Conservation (phyloP, 2,888 invertebrate genomes). For the Polydrusus pterygomalis region DNA sequence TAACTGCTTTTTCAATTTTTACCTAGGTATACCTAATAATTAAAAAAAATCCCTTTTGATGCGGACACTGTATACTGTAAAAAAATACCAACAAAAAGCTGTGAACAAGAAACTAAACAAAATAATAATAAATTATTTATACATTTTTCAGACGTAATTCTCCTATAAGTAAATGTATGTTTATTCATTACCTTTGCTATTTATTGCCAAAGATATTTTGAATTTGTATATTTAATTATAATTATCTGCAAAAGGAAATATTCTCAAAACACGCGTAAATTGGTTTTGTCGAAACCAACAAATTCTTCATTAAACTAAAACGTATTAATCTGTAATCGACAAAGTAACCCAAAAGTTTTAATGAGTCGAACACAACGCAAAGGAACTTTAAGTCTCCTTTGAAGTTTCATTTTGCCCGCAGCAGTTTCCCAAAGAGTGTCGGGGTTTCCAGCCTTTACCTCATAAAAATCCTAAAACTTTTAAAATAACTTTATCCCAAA, state of each 20-base stretch:
- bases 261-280: slow-evolving; percentile 7
- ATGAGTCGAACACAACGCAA: slow-evolving; percentile 39
- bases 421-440: slow-evolving; percentile 37
- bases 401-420: slow-evolving; percentile 37
- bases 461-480: slow-evolving; percentile 41
- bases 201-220: too few relatives aligned
- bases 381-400: slow-evolving; percentile 30
- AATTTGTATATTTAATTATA: background rate
- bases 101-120: too few relatives aligned
- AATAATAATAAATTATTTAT: too few relatives aligned
- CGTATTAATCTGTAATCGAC: slow-evolving; percentile 41
- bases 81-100: too few relatives aligned
- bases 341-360: slow-evolving; percentile 43
- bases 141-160: too few relatives aligned
- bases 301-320: slow-evolving; percentile 41
- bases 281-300: slow-evolving; percentile 16
- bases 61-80: too few relatives aligned
- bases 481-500: slow-evolving; percentile 36
- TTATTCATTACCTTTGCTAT: too few relatives aligned
- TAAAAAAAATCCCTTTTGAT: too few relatives aligned
- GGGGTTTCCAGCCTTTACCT: slow-evolving; percentile 41
- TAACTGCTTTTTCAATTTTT: too few relatives aligned
- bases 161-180: too few relatives aligned
- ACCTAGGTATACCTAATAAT: too few relatives aligned
- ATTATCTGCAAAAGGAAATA: background rate